These are phyloP conservation scores for Anguilla obscura DNA, from an alignment of 2,797 vertebrate species.

Conservation along the genomic window DNA sequence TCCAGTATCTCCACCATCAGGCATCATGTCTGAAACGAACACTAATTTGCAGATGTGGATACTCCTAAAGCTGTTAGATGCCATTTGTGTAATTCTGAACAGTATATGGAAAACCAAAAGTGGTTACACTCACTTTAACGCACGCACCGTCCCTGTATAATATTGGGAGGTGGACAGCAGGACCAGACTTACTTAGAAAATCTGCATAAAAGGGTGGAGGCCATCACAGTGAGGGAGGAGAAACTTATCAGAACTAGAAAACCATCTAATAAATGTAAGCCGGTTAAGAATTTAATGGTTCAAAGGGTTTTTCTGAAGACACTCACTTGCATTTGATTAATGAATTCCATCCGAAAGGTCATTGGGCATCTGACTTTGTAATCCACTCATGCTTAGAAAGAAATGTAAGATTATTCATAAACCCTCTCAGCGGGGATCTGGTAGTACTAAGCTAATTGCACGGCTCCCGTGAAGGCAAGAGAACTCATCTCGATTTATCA, in stretches of 20 bases:
- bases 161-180: not conserved
- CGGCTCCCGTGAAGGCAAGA: not conserved
- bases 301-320: not conserved
- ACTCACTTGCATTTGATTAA: not conserved
- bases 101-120: not conserved
- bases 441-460: slow-evolving; percentile 20
- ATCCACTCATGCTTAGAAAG: not conserved
- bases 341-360: not conserved
- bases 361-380: not conserved
- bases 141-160: not conserved
- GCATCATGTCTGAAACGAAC: not conserved
- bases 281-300: slow-evolving; percentile 8
- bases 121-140: not conserved
- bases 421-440: slow-evolving; percentile 18
- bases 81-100: not conserved
- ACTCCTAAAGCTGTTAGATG: not conserved
- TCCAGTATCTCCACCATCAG: slow-evolving; percentile 17
- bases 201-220: not conserved
- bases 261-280: slow-evolving; percentile 19
- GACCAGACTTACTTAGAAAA: not conserved
- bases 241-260: slow-evolving; percentile 6
- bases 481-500: slow-evolving; percentile 10
- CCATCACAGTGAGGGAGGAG: not conserved
- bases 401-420: slow-evolving; percentile 35
- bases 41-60: not conserved